A percentile compares a stretch with the other conserved stretches of the same genome.
phyloP scores from a whole-genome alignment of 2,113 vertebrate species.

The Thunnus thynnus region DNA sequence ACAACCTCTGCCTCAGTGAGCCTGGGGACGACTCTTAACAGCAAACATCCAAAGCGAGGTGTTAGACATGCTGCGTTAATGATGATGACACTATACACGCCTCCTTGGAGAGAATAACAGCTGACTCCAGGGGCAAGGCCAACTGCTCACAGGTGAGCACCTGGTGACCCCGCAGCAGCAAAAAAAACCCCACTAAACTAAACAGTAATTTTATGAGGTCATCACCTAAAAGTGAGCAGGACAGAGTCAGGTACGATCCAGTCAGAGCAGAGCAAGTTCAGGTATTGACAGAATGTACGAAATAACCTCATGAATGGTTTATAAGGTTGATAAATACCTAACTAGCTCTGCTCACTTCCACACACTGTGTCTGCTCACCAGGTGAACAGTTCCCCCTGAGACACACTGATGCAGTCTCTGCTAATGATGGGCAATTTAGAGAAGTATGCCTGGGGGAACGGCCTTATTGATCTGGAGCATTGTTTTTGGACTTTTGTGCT shows the following conservation, averaged over 20 bases:
- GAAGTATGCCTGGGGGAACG: background rate
- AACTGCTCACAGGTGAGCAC: constrained; percentile 1
- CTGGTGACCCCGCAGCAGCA: constrained; percentile 1
- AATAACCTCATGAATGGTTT: constrained; percentile 12
- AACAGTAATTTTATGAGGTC: constrained; percentile 41
- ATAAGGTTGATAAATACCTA: constrained; percentile 23
- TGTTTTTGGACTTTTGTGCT: constrained; percentile 24
- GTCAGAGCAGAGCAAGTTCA: constrained; percentile 16
- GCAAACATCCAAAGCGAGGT: background rate
- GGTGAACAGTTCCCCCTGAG: constrained; percentile 4
- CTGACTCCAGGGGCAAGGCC: background rate
- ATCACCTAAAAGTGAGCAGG: constrained; percentile 9
- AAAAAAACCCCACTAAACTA: background rate
- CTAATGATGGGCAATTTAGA: constrained; percentile 38
- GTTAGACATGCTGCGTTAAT: background rate
- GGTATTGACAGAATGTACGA: constrained; percentile 21
- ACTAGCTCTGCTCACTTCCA: constrained; percentile 2
- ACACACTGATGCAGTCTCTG: background rate
- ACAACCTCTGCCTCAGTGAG: background rate
- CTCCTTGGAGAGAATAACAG: background rate
- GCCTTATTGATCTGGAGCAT: constrained; percentile 32
- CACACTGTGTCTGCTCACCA: background rate
- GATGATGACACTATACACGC: background rate
- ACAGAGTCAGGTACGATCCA: constrained; percentile 14
- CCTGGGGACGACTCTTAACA: background rate